Evolutionary conservation across 2,797 vertebrate species (phyloP).

Genomic region (Trachurus trachurus): DNA sequence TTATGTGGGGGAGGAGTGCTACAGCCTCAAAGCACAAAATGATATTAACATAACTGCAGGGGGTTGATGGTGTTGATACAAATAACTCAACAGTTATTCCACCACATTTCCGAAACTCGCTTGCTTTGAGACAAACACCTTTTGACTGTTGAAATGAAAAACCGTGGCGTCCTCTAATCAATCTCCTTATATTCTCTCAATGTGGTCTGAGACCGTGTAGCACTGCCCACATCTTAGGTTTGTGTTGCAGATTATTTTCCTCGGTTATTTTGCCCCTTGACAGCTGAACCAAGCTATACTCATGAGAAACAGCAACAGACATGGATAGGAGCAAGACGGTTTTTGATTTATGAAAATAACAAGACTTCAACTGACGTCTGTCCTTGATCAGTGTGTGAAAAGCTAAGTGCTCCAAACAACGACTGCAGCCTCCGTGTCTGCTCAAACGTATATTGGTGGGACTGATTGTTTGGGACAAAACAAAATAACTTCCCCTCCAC

Average conservation of each 20-base stretch:
- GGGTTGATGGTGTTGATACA: constrained; percentile 41
- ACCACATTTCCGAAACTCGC: constrained; percentile 21
- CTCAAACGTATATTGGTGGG: neutral
- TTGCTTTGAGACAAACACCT: constrained; percentile 6
- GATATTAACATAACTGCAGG: constrained; percentile 44
- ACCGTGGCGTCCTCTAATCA: neutral
- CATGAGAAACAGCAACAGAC: neutral
- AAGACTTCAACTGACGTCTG: too few species aligned
- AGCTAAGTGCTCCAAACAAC: neutral
- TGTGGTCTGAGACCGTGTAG: neutral
- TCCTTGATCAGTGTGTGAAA: neutral
- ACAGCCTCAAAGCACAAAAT: constrained; percentile 30
- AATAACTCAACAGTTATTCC: constrained; percentile 44
- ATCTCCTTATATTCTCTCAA: neutral
- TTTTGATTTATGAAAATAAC: neutral
- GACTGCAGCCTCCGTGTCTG: neutral
- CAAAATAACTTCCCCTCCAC: neutral
- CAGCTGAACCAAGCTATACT: neutral
- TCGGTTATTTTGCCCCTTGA: neutral
- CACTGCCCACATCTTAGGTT: neutral
- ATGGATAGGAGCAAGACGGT: neutral
- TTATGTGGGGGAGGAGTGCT: constrained; percentile 30
- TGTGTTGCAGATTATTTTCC: neutral
- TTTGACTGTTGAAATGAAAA: neutral
- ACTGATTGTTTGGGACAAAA: neutral